Evolutionary conservation across 2,888 invertebrate species (phyloP).

Genomic region (Athalia rosae): DNA sequence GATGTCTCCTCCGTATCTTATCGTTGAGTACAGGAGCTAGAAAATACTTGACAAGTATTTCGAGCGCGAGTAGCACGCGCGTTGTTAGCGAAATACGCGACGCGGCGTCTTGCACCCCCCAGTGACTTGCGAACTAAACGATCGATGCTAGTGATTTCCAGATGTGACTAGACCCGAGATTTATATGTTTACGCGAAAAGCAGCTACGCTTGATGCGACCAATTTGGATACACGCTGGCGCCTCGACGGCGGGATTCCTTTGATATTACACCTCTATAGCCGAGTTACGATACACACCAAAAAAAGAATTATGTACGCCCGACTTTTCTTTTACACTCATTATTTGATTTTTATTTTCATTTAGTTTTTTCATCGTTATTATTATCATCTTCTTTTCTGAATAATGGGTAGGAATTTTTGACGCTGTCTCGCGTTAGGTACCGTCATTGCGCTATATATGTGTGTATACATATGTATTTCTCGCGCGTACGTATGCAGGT

Average conservation of each 20-base stretch:
- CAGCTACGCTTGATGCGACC: conserved; percentile 37
- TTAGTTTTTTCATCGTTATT: background rate
- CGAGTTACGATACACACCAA: conserved; percentile 12
- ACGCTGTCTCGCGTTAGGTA: background rate
- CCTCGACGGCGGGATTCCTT: conserved; percentile 39
- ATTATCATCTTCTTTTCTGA: background rate
- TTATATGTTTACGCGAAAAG: conserved; percentile 45
- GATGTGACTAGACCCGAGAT: conserved; percentile 43
- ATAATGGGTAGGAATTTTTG: background rate
- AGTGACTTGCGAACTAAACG: conserved; percentile 29
- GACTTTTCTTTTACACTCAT: background rate
- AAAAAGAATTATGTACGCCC: conserved; percentile 36
- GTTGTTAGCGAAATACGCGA: no score
- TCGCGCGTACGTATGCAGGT: background rate
- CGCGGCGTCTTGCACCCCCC: no score
- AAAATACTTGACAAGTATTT: no score
- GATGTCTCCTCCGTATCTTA: no score
- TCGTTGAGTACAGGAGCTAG: no score
- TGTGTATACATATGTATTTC: background rate
- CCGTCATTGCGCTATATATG: background rate
- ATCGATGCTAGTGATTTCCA: conserved; percentile 45
- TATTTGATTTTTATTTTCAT: background rate
- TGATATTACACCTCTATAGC: conserved; percentile 37
- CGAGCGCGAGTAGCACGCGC: no score
- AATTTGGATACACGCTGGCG: conserved; percentile 42